Evolutionary conservation across 2,888 invertebrate genomes (phyloP).

Genomic region (Melitaea athalia): DNA sequence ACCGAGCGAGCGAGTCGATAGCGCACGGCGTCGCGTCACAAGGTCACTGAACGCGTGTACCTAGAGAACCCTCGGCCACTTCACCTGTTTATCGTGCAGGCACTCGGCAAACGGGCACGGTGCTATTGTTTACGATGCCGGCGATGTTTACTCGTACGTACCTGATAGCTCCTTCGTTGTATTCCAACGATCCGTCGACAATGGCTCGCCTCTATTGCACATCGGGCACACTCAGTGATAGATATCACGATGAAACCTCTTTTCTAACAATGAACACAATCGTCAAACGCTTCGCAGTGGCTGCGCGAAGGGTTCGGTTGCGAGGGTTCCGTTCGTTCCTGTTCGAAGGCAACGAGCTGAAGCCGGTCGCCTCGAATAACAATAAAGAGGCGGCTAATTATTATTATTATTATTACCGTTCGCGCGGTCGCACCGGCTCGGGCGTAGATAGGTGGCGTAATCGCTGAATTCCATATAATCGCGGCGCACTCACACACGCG

Average conservation of each 20-base stretch:
- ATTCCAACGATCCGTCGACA: slow-evolving; percentile 57
- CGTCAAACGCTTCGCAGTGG: not conserved
- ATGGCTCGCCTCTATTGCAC: slow-evolving; percentile 46
- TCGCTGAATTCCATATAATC: slow-evolving; percentile 71
- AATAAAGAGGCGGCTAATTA: slow-evolving; percentile 71
- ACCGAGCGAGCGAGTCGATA: slow-evolving; percentile 27
- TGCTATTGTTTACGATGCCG: slow-evolving; percentile 58
- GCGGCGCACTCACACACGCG: slow-evolving; percentile 56
- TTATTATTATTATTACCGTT: slow-evolving; percentile 73
- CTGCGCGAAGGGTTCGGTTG: slow-evolving; percentile 5
- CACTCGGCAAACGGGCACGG: slow-evolving; percentile 49
- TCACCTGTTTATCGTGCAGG: slow-evolving; percentile 38
- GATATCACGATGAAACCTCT: slow-evolving; percentile 54
- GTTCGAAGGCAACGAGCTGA: slow-evolving; percentile 42
- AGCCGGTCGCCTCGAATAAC: slow-evolving; percentile 51
- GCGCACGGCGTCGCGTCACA: slow-evolving; percentile 43
- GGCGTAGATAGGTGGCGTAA: slow-evolving; percentile 68
- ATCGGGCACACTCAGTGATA: slow-evolving; percentile 41
- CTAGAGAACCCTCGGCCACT: slow-evolving; percentile 46
- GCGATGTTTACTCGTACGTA: slow-evolving; percentile 56
- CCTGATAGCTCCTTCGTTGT: slow-evolving; percentile 50
- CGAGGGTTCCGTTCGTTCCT: slow-evolving; percentile 58
- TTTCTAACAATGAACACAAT: slow-evolving; percentile 51
- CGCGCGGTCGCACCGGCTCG: slow-evolving; percentile 54
- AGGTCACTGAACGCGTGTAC: slow-evolving; percentile 57